These are phyloP conservation scores for Cosmorhoe ocellata DNA, from an alignment of 2,888 invertebrate genomes.

Conservation along the genomic window DNA sequence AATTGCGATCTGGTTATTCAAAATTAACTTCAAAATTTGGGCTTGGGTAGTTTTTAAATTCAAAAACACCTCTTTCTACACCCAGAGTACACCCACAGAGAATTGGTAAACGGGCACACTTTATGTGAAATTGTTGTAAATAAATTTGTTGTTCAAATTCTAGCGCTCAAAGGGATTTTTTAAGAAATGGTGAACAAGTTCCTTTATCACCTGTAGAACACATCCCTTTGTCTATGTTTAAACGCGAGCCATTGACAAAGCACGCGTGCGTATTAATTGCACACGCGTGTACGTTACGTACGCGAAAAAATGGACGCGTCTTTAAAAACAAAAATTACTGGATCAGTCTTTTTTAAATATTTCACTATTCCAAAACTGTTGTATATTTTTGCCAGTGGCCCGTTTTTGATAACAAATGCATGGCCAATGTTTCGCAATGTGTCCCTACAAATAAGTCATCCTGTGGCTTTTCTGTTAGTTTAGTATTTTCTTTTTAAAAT, in stretches of 20 bases:
- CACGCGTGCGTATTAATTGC: not conserved
- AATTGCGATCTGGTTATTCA: conserved; percentile 1
- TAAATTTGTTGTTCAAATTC: conserved; percentile 65
- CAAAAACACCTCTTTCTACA: not conserved
- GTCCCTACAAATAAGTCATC: conserved; percentile 53
- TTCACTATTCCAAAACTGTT: no score
- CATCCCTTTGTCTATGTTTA: conserved; percentile 52
- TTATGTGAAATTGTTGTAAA: conserved; percentile 19
- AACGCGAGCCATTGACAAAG: conserved; percentile 56
- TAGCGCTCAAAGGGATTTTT: conserved; percentile 77
- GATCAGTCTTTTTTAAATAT: no score
- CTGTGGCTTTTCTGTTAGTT: conserved; percentile 65
- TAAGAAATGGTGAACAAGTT: conserved; percentile 74
- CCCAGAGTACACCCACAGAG: not conserved
- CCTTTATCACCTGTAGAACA: conserved; percentile 65
- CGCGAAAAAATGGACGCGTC: conserved; percentile 1
- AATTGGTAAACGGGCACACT: conserved; percentile 8
- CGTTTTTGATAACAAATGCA: conserved; percentile 56
- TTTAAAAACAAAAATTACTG: no score
- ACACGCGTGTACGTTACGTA: conserved; percentile 1
- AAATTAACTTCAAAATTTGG: conserved; percentile 19
- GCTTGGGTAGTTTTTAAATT: not conserved
- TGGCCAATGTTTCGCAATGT: conserved; percentile 55
- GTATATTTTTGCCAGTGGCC: conserved; percentile 55
- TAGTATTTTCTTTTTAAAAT: conserved; percentile 44